Evolutionary conservation across 2,113 vertebrate genomes (phyloP).

Genomic region (Coracopsis vasa): DNA sequence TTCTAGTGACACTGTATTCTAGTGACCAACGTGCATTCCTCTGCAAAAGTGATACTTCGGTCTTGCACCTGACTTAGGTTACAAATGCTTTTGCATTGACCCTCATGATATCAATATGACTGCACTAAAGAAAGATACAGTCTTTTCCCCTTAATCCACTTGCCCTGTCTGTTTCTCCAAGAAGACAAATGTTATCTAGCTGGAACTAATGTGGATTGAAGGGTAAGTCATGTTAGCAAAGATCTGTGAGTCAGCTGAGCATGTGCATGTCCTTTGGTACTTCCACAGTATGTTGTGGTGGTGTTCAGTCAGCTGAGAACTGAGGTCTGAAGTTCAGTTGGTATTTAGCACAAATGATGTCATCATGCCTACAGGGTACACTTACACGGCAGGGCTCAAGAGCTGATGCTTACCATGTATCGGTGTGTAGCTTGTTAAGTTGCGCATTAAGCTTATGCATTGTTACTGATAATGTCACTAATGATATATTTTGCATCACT

Average conservation of each 20-base stretch:
- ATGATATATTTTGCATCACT: background rate
- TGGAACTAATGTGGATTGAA: slow-evolving; percentile 59
- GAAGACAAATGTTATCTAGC: background rate
- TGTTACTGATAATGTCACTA: background rate
- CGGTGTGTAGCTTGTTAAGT: background rate
- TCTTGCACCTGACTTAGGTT: background rate
- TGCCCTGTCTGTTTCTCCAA: background rate
- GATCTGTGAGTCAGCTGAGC: slow-evolving; percentile 49
- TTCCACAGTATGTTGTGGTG: background rate
- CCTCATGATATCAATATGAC: background rate
- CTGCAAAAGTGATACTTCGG: background rate
- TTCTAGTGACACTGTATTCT: background rate
- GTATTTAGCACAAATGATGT: slow-evolving; percentile 59
- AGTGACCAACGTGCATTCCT: background rate
- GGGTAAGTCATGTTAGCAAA: slow-evolving; percentile 37
- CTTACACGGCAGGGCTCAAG: background rate
- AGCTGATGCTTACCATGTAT: slow-evolving; percentile 21
- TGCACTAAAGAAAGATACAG: background rate
- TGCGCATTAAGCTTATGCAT: background rate
- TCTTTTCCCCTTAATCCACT: background rate
- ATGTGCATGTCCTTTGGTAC: slow-evolving; percentile 60
- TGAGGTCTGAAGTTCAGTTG: slow-evolving; percentile 51
- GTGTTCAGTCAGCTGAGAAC: slow-evolving; percentile 51
- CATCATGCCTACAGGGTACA: background rate
- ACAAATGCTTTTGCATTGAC: background rate